Conservation (phyloP, 2,888 invertebrate genomes). For the Hemithea aestivaria region DNA sequence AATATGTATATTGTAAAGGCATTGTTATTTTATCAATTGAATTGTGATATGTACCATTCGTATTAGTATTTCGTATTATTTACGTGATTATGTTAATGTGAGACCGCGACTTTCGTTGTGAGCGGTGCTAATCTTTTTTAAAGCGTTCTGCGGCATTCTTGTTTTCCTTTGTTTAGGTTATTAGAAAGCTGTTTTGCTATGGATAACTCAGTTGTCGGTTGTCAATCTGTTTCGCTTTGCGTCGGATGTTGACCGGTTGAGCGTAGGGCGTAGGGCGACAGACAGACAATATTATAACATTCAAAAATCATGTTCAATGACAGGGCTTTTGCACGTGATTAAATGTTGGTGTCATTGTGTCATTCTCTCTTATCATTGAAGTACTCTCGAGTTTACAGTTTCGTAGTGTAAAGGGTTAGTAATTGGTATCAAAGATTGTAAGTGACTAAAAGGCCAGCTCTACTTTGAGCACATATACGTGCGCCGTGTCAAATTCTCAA, state of each 20-base stretch:
- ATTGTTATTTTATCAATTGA: slow-evolving; percentile 37
- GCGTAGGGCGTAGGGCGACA: not conserved
- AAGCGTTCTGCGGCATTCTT: slow-evolving; percentile 20
- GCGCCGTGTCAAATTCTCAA: too few relatives aligned
- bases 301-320: too few relatives aligned
- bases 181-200: slow-evolving; percentile 10
- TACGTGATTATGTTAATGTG: slow-evolving; percentile 18
- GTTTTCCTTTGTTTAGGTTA: slow-evolving; percentile 13
- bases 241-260: too few relatives aligned
- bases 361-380: too few relatives aligned
- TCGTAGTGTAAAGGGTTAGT: too few relatives aligned
- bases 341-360: too few relatives aligned
- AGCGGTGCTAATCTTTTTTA: slow-evolving; percentile 52
- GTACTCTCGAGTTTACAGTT: too few relatives aligned
- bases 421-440: too few relatives aligned
- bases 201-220: not conserved
- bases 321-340: too few relatives aligned
- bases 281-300: slow-evolving; percentile 2
- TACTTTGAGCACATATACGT: too few relatives aligned
- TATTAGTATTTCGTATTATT: slow-evolving; percentile 37
- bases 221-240: slow-evolving; percentile 1
- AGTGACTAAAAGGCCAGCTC: too few relatives aligned
- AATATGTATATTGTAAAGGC: slow-evolving; percentile 24
- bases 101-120: slow-evolving; percentile 24
- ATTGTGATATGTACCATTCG: slow-evolving; percentile 42